Percentiles rank a stretch among this genome's conserved stretches.
phyloP scores from a whole-genome alignment of 2,888 invertebrate species.

The Scaptodrosophila latifasciaeformis region DNA sequence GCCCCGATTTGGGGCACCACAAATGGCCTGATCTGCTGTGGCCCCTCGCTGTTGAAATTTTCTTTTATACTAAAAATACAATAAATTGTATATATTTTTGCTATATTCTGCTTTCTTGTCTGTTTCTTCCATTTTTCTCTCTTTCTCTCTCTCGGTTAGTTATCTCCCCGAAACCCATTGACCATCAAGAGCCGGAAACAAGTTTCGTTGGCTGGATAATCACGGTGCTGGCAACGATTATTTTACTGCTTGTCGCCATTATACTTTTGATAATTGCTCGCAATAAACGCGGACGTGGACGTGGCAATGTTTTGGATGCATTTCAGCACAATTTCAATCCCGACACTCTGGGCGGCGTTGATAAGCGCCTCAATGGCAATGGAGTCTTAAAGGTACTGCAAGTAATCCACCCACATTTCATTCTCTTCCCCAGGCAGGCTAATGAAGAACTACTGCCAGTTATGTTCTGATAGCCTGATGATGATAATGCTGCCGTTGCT shows the following conservation, averaged over 20 bases:
- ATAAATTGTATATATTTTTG: too few species aligned
- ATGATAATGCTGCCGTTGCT: too few species aligned
- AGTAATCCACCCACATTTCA: too few species aligned
- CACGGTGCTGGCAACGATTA: conserved; percentile 83
- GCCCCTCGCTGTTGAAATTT: too few species aligned
- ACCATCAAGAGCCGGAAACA: conserved; percentile 77
- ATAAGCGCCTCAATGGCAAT: conserved; percentile 76
- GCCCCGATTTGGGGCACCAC: too few species aligned
- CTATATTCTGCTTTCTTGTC: conserved; percentile 9
- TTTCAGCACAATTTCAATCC: conserved; percentile 75
- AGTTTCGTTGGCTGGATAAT: conserved; percentile 81
- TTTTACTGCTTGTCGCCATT: conserved; percentile 81
- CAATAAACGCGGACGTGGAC: conserved; percentile 76
- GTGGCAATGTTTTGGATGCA: conserved; percentile 75
- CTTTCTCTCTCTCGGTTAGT: conserved; percentile 46
- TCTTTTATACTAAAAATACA: too few species aligned
- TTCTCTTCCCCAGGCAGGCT: too few species aligned
- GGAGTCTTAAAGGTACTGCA: conserved; percentile 75
- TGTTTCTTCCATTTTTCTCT: conserved; percentile 7
- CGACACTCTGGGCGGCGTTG: conserved; percentile 74
- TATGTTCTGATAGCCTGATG: too few species aligned
- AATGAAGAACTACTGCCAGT: too few species aligned
- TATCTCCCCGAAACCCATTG: conserved; percentile 77
- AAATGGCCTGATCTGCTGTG: conserved; percentile 8
- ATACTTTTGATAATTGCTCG: conserved; percentile 83